These are phyloP conservation scores for Tauraco hartlaubi DNA, from an alignment of 2,797 vertebrate genomes.

Conservation along the genomic window DNA sequence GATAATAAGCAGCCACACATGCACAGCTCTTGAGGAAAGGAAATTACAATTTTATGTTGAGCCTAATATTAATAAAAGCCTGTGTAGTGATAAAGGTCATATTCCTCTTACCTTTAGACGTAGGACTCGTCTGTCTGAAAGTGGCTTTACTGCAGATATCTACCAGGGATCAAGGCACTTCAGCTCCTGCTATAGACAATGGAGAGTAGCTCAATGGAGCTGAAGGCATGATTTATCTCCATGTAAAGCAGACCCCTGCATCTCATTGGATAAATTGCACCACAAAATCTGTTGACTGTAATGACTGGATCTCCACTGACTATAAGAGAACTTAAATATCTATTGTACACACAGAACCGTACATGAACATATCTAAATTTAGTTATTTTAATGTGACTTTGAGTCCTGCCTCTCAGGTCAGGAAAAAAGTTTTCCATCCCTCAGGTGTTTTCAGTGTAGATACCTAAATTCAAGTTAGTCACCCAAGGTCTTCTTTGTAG, in stretches of 20 bases:
- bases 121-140: neutral
- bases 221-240: neutral
- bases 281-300: neutral
- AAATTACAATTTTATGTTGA: neutral
- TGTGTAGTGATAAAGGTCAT: neutral
- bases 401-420: neutral
- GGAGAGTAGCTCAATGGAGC: neutral
- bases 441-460: neutral
- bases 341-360: neutral
- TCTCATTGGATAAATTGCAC: neutral
- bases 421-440: neutral
- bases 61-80: neutral
- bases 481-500: neutral
- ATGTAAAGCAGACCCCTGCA: neutral
- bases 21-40: neutral
- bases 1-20: neutral
- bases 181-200: neutral
- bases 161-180: neutral
- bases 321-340: neutral
- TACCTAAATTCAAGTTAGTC: neutral
- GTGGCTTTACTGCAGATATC: neutral
- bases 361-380: neutral
- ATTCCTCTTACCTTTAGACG: neutral
- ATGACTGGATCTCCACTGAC: neutral
- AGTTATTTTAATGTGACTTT: neutral